Base-by-base conservation (phyloP, 2,113 vertebrate species). In the Actinemys pallida region DNA sequence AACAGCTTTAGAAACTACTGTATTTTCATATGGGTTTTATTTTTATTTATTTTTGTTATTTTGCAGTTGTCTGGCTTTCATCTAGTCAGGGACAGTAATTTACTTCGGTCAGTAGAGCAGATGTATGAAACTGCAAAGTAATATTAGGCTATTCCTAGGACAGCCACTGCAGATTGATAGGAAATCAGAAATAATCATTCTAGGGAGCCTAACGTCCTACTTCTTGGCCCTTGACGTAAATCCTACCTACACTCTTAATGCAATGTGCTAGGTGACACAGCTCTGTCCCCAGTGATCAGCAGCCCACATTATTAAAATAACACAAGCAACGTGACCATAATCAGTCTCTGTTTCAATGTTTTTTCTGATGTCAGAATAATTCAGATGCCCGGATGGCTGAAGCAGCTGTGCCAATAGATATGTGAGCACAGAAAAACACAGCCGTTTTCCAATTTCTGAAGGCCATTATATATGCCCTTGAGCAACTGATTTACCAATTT, bases 361-460 rank as follows among this genome's bases (percentile, higher is more conserved):
- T 95, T 97, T 95, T 65, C 85, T 97, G 69, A 93, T 96, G 95
- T 96, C 94, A 93, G 93, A 84, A 93, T 96, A 97, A 98, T 94
- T 97, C 95, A 98, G 96, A 93, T 96, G 93, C 91, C 88, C 3
- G 57, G 90, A 96, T 96, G 97, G 95, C 93, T 92, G 90, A 97
- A 97, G 96, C 94, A 97, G 95, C 94, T 96, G 95, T 85, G 69
- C 86, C 94, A 96, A 92, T 90, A 93, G 93, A 88, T 93, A 96
- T 3, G 1, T 93, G 89, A 96, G 72, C 80, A 83, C 89, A 96
- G 93, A 52, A 95, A 96, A 95, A 95, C 86, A 95, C 95, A 96
- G 95, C 95, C 97, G 95, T 62, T 94, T 83, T 95, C 65, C 78
- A 94, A 84, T 47, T 83, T 86, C 65, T 65, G 53, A 90, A 75